Percentiles rank a stretch among this genome's conserved stretches.
phyloP scores from a whole-genome alignment of 2,888 invertebrate genomes.

The Alviniconcha strummeri region DNA sequence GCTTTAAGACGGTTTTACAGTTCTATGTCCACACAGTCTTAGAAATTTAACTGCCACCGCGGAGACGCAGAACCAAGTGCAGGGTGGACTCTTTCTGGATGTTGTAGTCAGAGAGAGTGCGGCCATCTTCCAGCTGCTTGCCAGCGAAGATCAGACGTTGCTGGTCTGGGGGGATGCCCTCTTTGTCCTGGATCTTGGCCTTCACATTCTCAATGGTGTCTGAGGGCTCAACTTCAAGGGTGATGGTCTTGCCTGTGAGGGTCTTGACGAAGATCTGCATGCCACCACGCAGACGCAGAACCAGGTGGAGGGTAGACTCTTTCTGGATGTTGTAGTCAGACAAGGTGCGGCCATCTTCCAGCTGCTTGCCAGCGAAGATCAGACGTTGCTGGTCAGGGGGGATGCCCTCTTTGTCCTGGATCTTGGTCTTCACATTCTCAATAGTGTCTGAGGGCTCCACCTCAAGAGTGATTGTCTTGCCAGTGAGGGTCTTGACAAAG shows the following conservation, averaged over 20 bases:
- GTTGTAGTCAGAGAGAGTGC: conserved; percentile 93
- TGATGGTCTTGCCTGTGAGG: conserved; percentile 71
- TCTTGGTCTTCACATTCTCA: conserved; percentile 77
- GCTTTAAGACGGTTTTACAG: too few relatives aligned
- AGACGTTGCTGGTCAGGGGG: conserved; percentile 38
- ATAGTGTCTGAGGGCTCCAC: conserved; percentile 40
- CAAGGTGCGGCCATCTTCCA: conserved; percentile 94
- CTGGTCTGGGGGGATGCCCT: conserved; percentile 81
- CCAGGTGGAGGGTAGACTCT: conserved; percentile 92
- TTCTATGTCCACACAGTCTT: too few relatives aligned
- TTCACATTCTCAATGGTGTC: conserved; percentile 97
- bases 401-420: conserved; percentile 39
- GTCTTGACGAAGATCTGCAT: conserved; percentile 82
- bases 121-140: conserved; percentile 72
- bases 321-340: conserved; percentile 83
- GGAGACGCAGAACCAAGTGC: conserved; percentile 90
- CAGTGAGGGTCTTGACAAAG: conserved; percentile 74
- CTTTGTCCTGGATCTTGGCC: conserved; percentile 76
- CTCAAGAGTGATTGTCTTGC: conserved; percentile 38
- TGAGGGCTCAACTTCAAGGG: conserved; percentile 81
- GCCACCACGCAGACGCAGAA: conserved; percentile 71
- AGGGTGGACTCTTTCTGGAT: conserved; percentile 96
- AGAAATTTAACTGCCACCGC: conserved; percentile 83
- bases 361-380: conserved; percentile 76
- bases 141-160: conserved; percentile 94